Conservation (phyloP, 2,113 vertebrate species). For the Actenoides lindsayi region DNA sequence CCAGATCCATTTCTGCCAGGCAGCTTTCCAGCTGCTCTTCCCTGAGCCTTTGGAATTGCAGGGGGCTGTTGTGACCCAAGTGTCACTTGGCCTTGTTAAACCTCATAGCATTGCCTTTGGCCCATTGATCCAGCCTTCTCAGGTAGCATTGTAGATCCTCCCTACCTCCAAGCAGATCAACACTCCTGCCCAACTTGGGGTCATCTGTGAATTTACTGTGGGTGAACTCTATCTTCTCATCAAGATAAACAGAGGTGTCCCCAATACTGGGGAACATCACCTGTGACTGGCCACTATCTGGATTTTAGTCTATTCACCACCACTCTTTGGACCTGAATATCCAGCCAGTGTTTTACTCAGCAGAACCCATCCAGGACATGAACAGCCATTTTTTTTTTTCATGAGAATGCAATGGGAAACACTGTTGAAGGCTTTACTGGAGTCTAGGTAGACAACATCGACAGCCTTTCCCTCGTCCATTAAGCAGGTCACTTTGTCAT, state of each 20-base stretch:
- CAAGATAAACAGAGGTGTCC: not conserved
- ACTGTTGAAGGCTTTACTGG: not conserved
- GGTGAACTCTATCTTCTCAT: not conserved
- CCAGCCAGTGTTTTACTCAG: not conserved
- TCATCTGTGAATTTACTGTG: not conserved
- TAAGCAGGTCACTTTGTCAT: not conserved
- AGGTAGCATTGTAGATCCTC: not conserved
- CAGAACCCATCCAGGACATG: not conserved
- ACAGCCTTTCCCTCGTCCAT: not conserved
- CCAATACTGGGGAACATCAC: not conserved
- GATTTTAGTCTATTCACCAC: not conserved
- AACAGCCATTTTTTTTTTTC: not conserved
- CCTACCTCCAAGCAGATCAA: not conserved
- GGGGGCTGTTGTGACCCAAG: no score
- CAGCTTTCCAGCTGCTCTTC: not conserved
- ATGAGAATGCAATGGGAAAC: not conserved
- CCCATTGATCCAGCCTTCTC: not conserved
- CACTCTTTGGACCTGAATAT: not conserved
- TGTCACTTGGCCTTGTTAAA: not conserved
- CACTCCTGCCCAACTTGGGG: not conserved
- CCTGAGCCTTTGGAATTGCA: not conserved
- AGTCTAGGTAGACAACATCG: not conserved
- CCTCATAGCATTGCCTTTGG: no score
- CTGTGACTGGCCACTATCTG: not conserved
- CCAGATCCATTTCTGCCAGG: not conserved